Conservation (phyloP, 2,113 vertebrate species). For the Nycticryphes semicollaris region DNA sequence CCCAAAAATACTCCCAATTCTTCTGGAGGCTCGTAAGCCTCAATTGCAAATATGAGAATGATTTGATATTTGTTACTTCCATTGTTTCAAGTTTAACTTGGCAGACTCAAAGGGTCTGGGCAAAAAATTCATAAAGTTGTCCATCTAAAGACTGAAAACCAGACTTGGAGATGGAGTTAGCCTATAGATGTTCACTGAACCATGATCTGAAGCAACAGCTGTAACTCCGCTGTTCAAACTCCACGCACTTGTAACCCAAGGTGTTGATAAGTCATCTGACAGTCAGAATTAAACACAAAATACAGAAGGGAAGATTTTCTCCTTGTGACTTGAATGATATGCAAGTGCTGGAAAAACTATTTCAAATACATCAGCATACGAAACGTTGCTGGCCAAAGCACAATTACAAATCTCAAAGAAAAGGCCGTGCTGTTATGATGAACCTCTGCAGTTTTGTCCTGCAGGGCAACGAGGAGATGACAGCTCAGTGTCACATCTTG, state of each 20-base stretch:
- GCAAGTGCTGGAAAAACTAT: not conserved
- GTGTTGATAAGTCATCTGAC: not conserved
- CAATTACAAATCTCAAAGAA: not conserved
- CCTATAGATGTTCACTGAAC: not conserved
- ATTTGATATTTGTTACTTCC: not conserved
- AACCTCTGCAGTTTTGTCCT: not conserved
- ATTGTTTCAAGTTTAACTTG: not conserved
- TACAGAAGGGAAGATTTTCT: not conserved
- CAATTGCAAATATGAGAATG: accelerated
- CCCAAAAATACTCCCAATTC: not conserved
- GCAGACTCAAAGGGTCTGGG: not conserved
- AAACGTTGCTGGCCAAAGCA: not conserved
- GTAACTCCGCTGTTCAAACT: not conserved
- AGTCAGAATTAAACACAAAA: not conserved
- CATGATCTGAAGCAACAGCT: not conserved
- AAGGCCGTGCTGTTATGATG: not conserved
- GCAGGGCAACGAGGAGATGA: not conserved
- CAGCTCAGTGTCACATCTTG: not conserved
- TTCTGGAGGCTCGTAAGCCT: not conserved
- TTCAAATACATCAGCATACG: not conserved
- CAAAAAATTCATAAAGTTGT: not conserved
- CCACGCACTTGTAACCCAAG: accelerated
- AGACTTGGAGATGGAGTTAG: not conserved
- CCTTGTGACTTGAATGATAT: not conserved
- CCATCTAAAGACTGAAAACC: not conserved